These are phyloP conservation scores for Brachyrhaphis roseni DNA, from an alignment of 2,797 vertebrate genomes.

Conservation along the genomic window DNA sequence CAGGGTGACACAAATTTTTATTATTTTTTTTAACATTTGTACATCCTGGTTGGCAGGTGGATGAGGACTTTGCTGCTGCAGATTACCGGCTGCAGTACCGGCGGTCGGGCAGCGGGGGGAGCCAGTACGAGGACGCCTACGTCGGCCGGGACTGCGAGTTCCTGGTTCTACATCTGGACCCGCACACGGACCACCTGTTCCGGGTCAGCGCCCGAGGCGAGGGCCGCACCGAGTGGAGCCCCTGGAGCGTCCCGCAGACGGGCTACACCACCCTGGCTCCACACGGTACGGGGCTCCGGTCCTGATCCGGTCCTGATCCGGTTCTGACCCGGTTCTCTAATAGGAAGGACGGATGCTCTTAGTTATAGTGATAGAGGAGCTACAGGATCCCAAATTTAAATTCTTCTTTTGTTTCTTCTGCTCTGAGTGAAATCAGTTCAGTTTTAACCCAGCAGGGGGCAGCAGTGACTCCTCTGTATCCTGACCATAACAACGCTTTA, in stretches of 20 bases:
- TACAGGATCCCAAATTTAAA: no score
- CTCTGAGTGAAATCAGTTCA: no score
- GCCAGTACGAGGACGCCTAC: constrained; percentile 91
- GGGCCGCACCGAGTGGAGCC: constrained; percentile 95
- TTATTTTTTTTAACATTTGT: no score
- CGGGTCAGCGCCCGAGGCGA: constrained; percentile 92
- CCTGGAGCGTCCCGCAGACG: constrained; percentile 91
- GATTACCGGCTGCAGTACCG: constrained; percentile 93
- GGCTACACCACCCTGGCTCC: constrained; percentile 89
- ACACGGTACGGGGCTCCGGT: constrained; percentile 79
- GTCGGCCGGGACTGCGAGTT: constrained; percentile 91
- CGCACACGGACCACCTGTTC: constrained; percentile 90
- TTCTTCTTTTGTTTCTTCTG: no score
- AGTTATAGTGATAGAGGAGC: no score
- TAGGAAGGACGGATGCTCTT: no score
- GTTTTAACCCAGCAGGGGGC: no score
- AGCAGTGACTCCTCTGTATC: neutral
- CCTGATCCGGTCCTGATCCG: neutral
- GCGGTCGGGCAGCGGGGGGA: constrained; percentile 75
- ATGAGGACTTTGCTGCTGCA: constrained; percentile 90
- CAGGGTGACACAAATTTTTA: no score
- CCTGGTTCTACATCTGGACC: constrained; percentile 91
- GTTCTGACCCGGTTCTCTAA: neutral
- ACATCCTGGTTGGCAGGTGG: constrained; percentile 82
- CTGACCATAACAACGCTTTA: no score